Percentiles rank a stretch among this genome's conserved stretches.
Evolutionary conservation across 2,797 vertebrate genomes (phyloP).

Genomic region (Protosalanx chinensis): DNA sequence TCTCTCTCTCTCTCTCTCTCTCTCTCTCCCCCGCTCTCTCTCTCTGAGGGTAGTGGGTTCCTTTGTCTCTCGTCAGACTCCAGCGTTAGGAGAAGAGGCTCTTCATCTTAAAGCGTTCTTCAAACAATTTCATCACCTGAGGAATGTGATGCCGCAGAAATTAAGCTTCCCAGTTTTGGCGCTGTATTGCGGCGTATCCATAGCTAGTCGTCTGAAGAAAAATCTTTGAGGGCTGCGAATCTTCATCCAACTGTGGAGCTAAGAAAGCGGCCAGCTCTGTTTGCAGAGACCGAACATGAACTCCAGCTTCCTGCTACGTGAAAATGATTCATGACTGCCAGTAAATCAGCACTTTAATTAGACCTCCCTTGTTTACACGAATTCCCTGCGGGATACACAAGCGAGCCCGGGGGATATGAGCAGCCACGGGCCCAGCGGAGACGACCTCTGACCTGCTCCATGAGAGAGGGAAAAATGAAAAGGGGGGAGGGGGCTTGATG

Average conservation of each 20-base stretch:
- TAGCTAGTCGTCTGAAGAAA: no score
- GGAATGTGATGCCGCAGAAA: constrained; percentile 24
- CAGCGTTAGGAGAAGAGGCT: constrained; percentile 16
- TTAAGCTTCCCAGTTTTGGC: constrained; percentile 16
- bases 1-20: neutral
- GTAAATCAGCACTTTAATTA: no score
- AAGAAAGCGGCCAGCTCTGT: no score
- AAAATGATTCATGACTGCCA: no score
- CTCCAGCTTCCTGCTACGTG: no score
- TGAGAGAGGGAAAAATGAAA: no score
- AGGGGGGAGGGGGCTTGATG: neutral
- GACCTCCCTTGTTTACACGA: no score
- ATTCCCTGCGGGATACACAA: no score
- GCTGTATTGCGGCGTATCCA: neutral
- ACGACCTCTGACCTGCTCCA: constrained; percentile 13
- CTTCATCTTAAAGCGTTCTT: constrained; percentile 43
- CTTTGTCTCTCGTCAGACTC: constrained; percentile 45
- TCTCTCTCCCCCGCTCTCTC: neutral
- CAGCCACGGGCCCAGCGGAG: constrained; percentile 43
- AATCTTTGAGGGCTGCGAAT: no score
- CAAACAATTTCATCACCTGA: constrained; percentile 19
- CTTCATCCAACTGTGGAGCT: no score
- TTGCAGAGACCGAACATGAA: no score
- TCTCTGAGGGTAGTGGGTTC: no score
- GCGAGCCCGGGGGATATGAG: constrained; percentile 26